A percentile compares a stretch with the other conserved stretches of the same genome.
Conservation (phyloP, 2,113 vertebrate genomes). For the rat (Rattus norvegicus) region GRCr8 NC_086020.1:17802501-17803000, state of each 20-base stretch:
- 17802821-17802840: neutral
- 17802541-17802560: neutral
- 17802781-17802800: neutral
- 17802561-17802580: neutral
- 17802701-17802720: neutral
- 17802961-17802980: neutral
- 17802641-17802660: neutral
- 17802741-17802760: neutral
- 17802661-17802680: neutral
- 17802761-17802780: neutral
- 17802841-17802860: neutral
- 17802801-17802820: neutral
- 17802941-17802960: neutral
- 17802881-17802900: neutral
- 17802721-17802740: neutral
- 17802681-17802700: neutral
- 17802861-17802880: neutral
- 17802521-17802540: too few relatives aligned
- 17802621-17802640: neutral
- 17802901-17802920: neutral
- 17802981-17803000: neutral
- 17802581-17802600: neutral
- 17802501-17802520: too few relatives aligned
- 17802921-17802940: slow-evolving; percentile 17
- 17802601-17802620: neutral